Conservation (phyloP, 2,113 vertebrate species). For the Limnothrissa miodon region DNA sequence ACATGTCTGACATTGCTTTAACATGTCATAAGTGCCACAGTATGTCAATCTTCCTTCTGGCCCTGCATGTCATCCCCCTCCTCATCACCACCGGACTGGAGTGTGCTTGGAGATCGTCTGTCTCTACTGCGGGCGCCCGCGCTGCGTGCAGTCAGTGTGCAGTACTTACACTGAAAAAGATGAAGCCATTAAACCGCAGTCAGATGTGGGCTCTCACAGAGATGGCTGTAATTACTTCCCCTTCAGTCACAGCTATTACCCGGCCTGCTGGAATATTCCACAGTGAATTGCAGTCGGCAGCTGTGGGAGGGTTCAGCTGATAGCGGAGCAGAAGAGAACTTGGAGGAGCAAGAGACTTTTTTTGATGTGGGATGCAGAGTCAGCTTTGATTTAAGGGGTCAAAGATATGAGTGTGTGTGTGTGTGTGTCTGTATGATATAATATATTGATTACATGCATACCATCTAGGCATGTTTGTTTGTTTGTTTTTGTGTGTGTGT, state of each 20-base stretch:
- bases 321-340: neutral
- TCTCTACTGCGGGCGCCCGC: neutral
- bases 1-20: too few species aligned
- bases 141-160: neutral
- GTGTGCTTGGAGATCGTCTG: neutral
- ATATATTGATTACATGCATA: neutral
- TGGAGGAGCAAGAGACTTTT: neutral
- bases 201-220: neutral
- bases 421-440: neutral
- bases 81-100: neutral
- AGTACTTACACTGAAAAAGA: neutral
- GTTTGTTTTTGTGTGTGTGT: too few species aligned
- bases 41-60: neutral
- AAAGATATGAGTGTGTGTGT: neutral
- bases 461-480: too few species aligned
- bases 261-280: neutral
- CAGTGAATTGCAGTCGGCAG: neutral
- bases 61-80: neutral
- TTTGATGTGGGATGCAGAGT: neutral
- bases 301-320: neutral
- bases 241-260: neutral
- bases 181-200: neutral
- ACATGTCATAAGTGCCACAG: neutral
- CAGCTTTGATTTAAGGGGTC: neutral
- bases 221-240: neutral